Percentiles rank a stretch among this genome's conserved stretches.
Conservation (phyloP, 2,113 vertebrate genomes). For the Gallinago paraguaiae region DNA sequence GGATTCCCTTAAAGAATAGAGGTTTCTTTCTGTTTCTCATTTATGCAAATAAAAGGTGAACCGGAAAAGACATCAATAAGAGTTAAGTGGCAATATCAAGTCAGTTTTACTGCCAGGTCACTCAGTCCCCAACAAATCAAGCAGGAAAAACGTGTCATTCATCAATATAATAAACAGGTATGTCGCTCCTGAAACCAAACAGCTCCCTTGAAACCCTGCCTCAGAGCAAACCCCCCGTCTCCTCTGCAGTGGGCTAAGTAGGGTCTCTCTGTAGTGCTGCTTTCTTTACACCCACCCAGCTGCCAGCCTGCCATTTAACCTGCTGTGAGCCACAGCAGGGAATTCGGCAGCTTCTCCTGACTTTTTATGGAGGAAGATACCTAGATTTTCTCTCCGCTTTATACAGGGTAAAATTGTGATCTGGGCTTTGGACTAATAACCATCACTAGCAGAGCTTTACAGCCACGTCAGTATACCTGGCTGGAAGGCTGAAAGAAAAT, state of each 20-base stretch:
- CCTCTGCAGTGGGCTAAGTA: not conserved
- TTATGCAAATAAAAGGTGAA: constrained; percentile 49
- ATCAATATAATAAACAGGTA: constrained; percentile 68
- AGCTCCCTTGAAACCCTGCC: constrained; percentile 38
- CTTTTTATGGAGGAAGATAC: not conserved
- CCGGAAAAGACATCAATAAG: constrained; percentile 58
- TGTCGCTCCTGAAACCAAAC: constrained; percentile 44
- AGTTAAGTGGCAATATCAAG: constrained; percentile 67
- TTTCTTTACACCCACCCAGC: not conserved
- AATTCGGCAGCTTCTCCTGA: not conserved
- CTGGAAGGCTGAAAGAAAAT: not conserved
- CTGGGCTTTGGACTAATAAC: not conserved
- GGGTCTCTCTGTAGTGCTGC: not conserved
- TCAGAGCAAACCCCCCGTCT: not conserved
- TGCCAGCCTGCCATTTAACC: not conserved
- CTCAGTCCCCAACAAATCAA: constrained; percentile 57
- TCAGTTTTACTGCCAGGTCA: constrained; percentile 68
- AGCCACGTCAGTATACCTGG: not conserved
- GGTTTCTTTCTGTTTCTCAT: constrained; percentile 37
- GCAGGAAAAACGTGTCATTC: constrained; percentile 50
- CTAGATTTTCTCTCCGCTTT: not conserved
- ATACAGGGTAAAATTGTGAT: not conserved
- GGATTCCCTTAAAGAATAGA: not conserved
- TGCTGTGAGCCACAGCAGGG: fast-evolving
- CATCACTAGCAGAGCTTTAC: not conserved